phyloP scores from a whole-genome alignment of 2,888 invertebrate species.

The Drosophila barbarae region DNA sequence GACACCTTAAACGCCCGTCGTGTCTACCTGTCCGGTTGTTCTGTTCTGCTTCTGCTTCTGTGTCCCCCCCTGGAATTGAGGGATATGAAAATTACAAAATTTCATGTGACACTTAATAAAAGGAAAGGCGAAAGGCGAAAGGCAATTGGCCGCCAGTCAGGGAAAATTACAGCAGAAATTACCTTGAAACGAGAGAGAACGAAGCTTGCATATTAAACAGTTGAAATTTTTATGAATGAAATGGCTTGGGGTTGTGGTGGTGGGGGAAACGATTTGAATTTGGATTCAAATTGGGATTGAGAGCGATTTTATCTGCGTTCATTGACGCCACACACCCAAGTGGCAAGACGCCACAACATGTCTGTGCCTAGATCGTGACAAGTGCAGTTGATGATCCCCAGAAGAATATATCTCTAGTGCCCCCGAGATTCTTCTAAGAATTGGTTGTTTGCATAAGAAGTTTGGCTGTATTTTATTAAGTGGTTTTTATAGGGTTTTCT shows the following conservation, averaged over 20 bases:
- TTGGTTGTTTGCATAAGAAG: constrained; percentile 1
- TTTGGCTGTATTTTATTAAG: constrained; percentile 6
- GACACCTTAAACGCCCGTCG: constrained; percentile 64
- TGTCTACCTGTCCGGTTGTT: constrained; percentile 13
- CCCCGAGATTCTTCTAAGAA: constrained; percentile 14
- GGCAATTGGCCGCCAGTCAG: constrained; percentile 37
- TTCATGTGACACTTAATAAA: constrained; percentile 71
- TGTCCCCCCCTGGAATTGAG: background rate
- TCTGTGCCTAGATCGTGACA: constrained; percentile 49
- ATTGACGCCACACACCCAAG: constrained; percentile 30
- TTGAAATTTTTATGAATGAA: constrained; percentile 36
- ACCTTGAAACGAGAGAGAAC: constrained; percentile 10
- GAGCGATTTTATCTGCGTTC: constrained; percentile 49
- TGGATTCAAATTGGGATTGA: constrained; percentile 10
- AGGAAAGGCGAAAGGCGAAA: constrained; percentile 17
- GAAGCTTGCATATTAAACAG: constrained; percentile 30
- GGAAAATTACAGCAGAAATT: constrained; percentile 37
- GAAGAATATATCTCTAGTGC: background rate
- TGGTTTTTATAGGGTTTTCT: constrained; percentile 3
- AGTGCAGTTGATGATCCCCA: constrained; percentile 37
- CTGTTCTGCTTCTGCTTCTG: background rate
- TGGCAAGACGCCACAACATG: background rate
- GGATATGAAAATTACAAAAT: constrained; percentile 74
- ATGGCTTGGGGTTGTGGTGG: background rate
- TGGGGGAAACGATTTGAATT: background rate